Evolutionary conservation across 2,888 invertebrate species (phyloP), one percentile per base, ranked within the genome.

Genomic region (Odontomyia ornata): DNA sequence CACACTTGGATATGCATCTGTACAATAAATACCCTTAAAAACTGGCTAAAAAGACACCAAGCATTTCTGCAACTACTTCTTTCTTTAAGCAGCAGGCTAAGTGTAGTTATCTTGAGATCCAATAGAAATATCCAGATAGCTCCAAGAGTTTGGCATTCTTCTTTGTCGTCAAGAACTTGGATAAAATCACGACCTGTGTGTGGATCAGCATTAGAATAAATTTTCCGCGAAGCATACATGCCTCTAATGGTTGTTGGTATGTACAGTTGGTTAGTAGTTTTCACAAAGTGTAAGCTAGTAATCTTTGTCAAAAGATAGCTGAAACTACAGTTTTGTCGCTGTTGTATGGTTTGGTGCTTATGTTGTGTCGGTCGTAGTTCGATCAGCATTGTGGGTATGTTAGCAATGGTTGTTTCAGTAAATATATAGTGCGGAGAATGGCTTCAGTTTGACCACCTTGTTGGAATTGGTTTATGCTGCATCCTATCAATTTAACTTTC

Each of bases 221-320:
- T 67, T 46, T 67, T 36, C 67, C 67, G 15, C 9, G 11, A 13
- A 4, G 52, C 52, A 5, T 67, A 67, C 67, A 67, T 43, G 67
- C 67, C 43, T 67, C 67, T 43, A 67, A 67, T 67, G 67, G 28
- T n/a, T 36, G 36, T 36, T 36, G 36, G 52, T 64, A 64, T 64
- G 64, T 9, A 36, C 9, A 36, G 36, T 36, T 36, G 3, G 36
- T 9, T 36, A 9, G 36, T 64, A 28, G 27, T 30, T 36, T 36
- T n/a, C 15, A n/a, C n/a, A 9, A 64, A 67, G 21, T 67, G 23
- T 21, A 67, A 21, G 36, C 7, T 21, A 25, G 23, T 43, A 43
- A 67, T 67, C 67, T 67, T 67, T 43, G 67, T 67, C 67, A 67
- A 67, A 67, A 67, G 67, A 46, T 67, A 67, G 36, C 43, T 67